A percentile compares a stretch with the other conserved stretches of the same genome.
Evolutionary conservation across 2,113 vertebrate species (phyloP).

Genomic region (Sardina pilchardus): DNA sequence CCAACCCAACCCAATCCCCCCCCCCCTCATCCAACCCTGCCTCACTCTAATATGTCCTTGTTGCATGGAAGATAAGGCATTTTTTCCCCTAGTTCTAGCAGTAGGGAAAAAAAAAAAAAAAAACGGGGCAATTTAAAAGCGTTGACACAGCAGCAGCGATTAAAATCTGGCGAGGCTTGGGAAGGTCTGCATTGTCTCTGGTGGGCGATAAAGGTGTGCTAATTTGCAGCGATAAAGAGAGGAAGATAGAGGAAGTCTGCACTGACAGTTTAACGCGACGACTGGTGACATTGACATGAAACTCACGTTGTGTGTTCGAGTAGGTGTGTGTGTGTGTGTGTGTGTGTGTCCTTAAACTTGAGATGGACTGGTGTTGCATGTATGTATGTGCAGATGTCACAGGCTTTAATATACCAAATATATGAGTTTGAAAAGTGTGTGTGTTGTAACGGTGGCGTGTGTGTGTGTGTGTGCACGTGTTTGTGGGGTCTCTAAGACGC

Average conservation of each 20-base stretch:
- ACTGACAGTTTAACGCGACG: background rate
- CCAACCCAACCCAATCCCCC: background rate
- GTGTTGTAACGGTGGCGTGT: too few relatives aligned
- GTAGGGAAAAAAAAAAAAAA: too few relatives aligned
- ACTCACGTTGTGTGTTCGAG: background rate
- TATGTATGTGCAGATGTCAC: background rate
- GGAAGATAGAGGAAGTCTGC: slow-evolving; percentile 19
- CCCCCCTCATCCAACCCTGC: slow-evolving; percentile 28
- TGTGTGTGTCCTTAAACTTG: background rate
- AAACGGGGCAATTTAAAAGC: slow-evolving; percentile 39
- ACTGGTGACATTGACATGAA: slow-evolving; percentile 23
- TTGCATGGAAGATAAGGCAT: slow-evolving; percentile 20
- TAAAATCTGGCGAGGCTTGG: slow-evolving; percentile 33
- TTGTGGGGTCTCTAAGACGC: background rate
- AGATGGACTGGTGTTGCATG: background rate
- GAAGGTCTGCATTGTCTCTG: slow-evolving; percentile 31
- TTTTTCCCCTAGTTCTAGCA: slow-evolving; percentile 7
- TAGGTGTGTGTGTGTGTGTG: background rate
- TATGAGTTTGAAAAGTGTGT: background rate
- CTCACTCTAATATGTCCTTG: slow-evolving; percentile 22
- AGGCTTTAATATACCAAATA: background rate
- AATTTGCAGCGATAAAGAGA: slow-evolving; percentile 36
- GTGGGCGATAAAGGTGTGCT: slow-evolving; percentile 30
- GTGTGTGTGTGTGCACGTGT: background rate
- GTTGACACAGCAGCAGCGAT: slow-evolving; percentile 43